Evolutionary conservation across 53 echinoderm and acorn worm species (phyloP).

Genomic region (Antedon mediterranea): DNA sequence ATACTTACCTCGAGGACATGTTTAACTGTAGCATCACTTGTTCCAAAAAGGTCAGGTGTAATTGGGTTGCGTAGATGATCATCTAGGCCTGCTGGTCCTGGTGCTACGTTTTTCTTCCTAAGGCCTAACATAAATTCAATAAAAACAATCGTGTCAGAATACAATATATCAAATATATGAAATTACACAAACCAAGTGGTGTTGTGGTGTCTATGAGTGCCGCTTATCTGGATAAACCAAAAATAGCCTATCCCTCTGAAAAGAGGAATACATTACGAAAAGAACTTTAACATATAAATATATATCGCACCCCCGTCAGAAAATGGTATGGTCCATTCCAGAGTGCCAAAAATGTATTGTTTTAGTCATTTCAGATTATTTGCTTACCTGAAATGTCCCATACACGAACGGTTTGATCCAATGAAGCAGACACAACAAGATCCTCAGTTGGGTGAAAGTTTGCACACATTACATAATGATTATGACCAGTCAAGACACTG

Average conservation of each 20-base stretch:
- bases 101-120: constrained; percentile 90
- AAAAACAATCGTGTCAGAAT: background rate
- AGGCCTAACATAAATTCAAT: constrained; percentile 37
- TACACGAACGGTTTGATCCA: constrained; percentile 89
- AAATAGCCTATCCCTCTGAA: too few relatives aligned
- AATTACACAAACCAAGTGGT: too few relatives aligned
- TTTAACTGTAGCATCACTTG: constrained; percentile 85
- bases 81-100: constrained; percentile 78
- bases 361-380: too few relatives aligned
- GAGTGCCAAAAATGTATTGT: background rate
- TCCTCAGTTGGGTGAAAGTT: constrained; percentile 94
- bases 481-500: constrained; percentile 92
- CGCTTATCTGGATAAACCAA: too few relatives aligned
- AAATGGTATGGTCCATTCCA: background rate
- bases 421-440: constrained; percentile 86
- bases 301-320: background rate
- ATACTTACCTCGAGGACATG: constrained; percentile 75
- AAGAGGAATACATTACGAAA: too few relatives aligned
- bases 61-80: constrained; percentile 79
- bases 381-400: constrained; percentile 83
- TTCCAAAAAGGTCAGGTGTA: constrained; percentile 77
- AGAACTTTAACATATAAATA: too few relatives aligned
- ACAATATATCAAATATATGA: too few relatives aligned
- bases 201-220: too few relatives aligned
- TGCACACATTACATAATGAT: constrained; percentile 97